Percentiles rank a stretch among this genome's conserved stretches.
Conservation (phyloP, 2,797 vertebrate species). For the Sebastes kiyomatsui region DNA sequence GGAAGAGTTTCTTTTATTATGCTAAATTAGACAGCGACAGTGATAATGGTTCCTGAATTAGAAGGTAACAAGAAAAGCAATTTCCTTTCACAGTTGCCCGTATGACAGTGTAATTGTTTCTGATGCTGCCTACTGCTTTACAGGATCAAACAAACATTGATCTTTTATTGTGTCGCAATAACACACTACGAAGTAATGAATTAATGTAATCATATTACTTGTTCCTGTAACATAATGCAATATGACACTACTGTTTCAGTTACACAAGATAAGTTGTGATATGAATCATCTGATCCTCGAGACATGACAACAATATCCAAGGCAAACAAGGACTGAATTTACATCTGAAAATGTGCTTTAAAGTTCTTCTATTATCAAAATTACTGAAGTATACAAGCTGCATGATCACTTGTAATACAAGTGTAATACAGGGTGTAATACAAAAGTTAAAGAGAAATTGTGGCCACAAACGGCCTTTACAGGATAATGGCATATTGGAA, state of each 20-base stretch:
- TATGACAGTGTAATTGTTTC: not conserved
- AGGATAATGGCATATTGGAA: not conserved
- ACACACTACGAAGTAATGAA: not conserved
- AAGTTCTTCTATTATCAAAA: not conserved
- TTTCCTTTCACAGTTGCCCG: not conserved
- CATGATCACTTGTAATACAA: not conserved
- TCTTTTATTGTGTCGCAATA: not conserved
- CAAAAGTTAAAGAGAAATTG: not conserved
- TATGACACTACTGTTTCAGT: not conserved
- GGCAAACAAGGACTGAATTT: not conserved
- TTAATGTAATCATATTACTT: not conserved
- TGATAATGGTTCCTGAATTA: constrained; percentile 13
- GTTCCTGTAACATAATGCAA: not conserved
- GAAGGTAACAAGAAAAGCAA: not conserved
- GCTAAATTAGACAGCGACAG: not conserved
- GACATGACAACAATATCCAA: not conserved
- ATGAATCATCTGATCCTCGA: not conserved
- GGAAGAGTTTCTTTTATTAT: not conserved
- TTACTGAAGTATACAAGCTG: not conserved
- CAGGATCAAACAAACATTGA: not conserved
- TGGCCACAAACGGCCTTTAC: not conserved
- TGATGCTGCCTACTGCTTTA: not conserved
- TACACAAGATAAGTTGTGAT: not conserved
- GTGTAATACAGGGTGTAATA: too few relatives aligned
- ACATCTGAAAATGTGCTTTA: not conserved